phyloP scores from a whole-genome alignment of 2,888 invertebrate species.

The Callyntrura guangdongensis region DNA sequence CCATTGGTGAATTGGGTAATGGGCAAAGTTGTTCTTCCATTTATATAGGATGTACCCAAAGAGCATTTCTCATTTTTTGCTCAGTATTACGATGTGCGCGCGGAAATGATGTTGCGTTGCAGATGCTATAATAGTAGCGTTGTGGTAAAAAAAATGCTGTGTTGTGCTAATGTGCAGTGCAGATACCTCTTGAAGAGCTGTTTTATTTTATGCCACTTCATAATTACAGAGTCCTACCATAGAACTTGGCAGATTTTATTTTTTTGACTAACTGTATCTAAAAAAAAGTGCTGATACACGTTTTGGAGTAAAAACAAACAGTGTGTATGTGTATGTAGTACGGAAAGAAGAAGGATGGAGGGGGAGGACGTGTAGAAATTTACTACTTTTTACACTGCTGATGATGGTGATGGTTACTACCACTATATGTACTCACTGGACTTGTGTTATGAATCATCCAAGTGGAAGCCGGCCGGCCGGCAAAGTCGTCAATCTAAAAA shows the following conservation, averaged over 20 bases:
- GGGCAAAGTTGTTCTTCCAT: constrained; percentile 3
- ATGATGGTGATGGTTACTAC: background rate
- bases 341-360: background rate
- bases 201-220: background rate
- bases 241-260: background rate
- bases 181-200: background rate
- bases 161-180: background rate
- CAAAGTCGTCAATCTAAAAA: constrained; percentile 52
- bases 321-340: background rate
- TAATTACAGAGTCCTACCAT: background rate
- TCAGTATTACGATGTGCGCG: background rate
- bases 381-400: background rate
- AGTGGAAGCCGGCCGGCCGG: constrained; percentile 42
- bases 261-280: background rate
- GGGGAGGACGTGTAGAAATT: constrained; percentile 1
- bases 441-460: constrained; percentile 12
- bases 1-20: background rate
- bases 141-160: background rate
- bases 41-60: background rate
- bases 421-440: background rate
- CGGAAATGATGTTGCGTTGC: background rate
- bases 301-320: constrained; percentile 25
- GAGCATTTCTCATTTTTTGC: background rate
- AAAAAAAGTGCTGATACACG: constrained; percentile 13
- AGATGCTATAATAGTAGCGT: background rate